Conservation (phyloP, 2,113 vertebrate species). For the Gopherus flavomarginatus region DNA sequence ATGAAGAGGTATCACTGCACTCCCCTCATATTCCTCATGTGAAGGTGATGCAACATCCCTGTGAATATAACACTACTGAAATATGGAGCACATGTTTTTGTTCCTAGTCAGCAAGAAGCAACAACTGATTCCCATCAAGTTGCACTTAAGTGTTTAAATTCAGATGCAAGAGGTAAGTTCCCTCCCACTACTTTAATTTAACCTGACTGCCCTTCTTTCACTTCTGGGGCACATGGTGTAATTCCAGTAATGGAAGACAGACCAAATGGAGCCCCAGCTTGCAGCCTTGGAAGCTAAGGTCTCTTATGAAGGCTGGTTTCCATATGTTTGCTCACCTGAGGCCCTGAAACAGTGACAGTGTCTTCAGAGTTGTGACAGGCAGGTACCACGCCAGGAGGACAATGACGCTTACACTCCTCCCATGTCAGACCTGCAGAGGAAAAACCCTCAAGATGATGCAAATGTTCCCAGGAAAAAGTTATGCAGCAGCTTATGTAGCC, state of each 20-base stretch:
- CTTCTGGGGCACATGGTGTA: not conserved
- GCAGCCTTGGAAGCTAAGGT: not conserved
- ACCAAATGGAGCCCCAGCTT: not conserved
- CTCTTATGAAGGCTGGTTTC: not conserved
- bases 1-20: not conserved
- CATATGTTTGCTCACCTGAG: conserved; percentile 81
- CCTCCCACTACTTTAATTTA: not conserved
- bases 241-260: not conserved
- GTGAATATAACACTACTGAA: no score
- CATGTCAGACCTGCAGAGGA: conserved; percentile 89
- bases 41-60: not conserved
- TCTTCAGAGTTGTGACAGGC: conserved; percentile 97
- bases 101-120: not conserved
- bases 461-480: not conserved
- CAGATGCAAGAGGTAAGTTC: not conserved
- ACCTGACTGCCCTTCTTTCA: not conserved
- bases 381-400: conserved; percentile 90
- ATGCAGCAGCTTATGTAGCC: not conserved
- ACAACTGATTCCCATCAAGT: not conserved
- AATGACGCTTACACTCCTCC: conserved; percentile 89
- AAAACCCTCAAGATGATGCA: not conserved
- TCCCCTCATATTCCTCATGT: not conserved
- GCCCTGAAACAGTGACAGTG: conserved; percentile 94
- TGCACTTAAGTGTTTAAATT: not conserved
- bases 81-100: not conserved